Conservation (phyloP, 2,797 vertebrate genomes). For the Nannoperca australis region DNA sequence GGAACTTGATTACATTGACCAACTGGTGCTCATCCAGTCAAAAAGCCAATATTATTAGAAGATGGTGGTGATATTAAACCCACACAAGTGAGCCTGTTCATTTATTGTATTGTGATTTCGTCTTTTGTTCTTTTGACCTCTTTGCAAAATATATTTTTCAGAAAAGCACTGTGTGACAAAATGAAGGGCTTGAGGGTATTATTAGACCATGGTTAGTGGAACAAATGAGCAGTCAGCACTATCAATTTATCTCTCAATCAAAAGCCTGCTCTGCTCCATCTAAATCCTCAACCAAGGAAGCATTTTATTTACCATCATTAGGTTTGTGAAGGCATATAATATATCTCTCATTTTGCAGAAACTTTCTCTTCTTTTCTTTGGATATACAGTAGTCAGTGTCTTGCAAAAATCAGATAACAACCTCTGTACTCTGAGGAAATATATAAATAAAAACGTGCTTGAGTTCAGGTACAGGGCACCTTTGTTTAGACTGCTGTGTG, state of each 20-base stretch:
- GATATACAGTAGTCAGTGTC: constrained; percentile 1
- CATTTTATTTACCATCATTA: constrained; percentile 33
- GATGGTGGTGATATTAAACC: constrained; percentile 40
- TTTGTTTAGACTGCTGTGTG: constrained; percentile 57
- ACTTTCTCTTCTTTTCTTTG: neutral
- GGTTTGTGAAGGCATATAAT: constrained; percentile 12
- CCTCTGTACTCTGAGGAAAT: constrained; percentile 29
- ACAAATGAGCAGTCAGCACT: constrained; percentile 61
- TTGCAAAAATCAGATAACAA: constrained; percentile 41
- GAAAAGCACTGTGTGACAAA: constrained; percentile 19
- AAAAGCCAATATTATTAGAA: constrained; percentile 42
- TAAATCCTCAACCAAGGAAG: constrained; percentile 21
- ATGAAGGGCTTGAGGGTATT: constrained; percentile 35
- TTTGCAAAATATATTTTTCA: constrained; percentile 25
- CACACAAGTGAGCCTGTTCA: neutral
- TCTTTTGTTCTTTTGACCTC: constrained; percentile 50
- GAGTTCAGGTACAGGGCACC: constrained; percentile 66
- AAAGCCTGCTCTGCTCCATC: constrained; percentile 28
- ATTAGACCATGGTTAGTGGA: constrained; percentile 50
- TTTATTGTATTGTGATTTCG: constrained; percentile 23
- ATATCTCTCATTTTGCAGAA: constrained; percentile 12
- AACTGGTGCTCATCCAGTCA: constrained; percentile 47
- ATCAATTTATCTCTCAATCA: constrained; percentile 57
- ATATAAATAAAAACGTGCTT: constrained; percentile 47
- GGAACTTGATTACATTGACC: constrained; percentile 43